These are phyloP conservation scores for Aspidoscelis tigris DNA, from an alignment of 2,113 vertebrate genomes.

Conservation along the genomic window DNA sequence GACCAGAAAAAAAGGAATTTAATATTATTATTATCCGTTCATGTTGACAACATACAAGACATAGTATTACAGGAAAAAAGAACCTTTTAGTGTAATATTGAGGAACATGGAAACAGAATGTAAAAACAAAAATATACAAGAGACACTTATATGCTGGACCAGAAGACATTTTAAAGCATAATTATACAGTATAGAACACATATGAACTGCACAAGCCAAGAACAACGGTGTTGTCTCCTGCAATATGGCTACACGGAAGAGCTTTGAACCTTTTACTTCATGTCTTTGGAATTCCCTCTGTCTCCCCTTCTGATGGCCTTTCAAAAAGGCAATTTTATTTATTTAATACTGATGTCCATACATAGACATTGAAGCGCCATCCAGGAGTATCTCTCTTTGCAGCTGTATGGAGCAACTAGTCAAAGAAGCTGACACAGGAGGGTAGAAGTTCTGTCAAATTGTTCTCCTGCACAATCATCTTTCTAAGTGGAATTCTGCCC, in stretches of 20 bases:
- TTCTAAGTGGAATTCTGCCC: no score
- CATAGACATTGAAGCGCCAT: no score
- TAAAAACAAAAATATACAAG: background rate
- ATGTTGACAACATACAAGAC: constrained; percentile 10
- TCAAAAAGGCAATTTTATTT: no score
- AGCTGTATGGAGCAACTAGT: no score
- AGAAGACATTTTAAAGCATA: background rate
- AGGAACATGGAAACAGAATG: background rate
- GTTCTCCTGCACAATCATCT: no score
- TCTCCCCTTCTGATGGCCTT: no score
- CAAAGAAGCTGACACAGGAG: no score
- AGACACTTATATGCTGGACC: background rate
- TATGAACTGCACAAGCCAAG: background rate
- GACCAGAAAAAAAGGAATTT: constrained; percentile 4
- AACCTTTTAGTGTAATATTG: background rate
- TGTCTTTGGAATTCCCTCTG: background rate
- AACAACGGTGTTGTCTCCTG: background rate
- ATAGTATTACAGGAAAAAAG: background rate
- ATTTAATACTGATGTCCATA: no score
- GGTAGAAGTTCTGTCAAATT: no score
- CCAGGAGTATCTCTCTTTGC: no score
- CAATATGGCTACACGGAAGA: background rate
- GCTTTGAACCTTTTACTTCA: background rate
- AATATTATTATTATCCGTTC: constrained; percentile 16
- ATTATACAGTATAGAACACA: background rate